phyloP scores from a whole-genome alignment of 2,797 vertebrate species.

The Gadopsis bispinosus region DNA sequence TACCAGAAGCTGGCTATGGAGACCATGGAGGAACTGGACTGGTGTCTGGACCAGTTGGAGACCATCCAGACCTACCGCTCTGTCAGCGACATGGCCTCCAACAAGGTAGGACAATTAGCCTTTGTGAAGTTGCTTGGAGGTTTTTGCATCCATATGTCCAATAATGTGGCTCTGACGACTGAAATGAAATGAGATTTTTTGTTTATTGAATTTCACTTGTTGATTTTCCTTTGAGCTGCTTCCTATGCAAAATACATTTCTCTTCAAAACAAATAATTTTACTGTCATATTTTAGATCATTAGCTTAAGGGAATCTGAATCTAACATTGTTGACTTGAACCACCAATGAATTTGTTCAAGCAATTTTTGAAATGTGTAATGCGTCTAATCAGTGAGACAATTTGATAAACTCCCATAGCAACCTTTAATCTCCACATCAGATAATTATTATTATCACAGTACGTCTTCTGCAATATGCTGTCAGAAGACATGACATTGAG shows the following conservation, averaged over 20 bases:
- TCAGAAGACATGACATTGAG: not conserved
- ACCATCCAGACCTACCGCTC: constrained; percentile 98
- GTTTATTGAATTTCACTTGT: not conserved
- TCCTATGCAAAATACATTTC: not conserved
- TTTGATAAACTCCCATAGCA: not conserved
- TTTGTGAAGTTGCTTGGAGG: not conserved
- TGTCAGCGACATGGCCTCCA: constrained; percentile 99
- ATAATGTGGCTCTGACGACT: not conserved
- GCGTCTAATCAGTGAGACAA: not conserved
- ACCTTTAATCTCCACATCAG: not conserved
- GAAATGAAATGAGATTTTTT: not conserved
- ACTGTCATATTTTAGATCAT: not conserved
- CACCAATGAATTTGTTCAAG: not conserved
- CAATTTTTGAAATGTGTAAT: not conserved
- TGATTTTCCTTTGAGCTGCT: not conserved
- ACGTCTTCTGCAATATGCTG: not conserved
- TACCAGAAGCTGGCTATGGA: constrained; percentile 98
- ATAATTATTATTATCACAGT: not conserved
- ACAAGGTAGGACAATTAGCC: constrained; percentile 89
- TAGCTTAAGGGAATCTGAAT: not conserved
- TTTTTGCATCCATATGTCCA: not conserved
- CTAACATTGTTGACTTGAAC: not conserved
- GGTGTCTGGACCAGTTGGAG: constrained; percentile 98
- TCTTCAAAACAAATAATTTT: not conserved
- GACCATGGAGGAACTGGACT: constrained; percentile 97